Evolutionary conservation across 1,140 invertebrate species (phyloP), one percentile per base, ranked within the genome.

Genomic region (Drosophila miranda): DNA sequence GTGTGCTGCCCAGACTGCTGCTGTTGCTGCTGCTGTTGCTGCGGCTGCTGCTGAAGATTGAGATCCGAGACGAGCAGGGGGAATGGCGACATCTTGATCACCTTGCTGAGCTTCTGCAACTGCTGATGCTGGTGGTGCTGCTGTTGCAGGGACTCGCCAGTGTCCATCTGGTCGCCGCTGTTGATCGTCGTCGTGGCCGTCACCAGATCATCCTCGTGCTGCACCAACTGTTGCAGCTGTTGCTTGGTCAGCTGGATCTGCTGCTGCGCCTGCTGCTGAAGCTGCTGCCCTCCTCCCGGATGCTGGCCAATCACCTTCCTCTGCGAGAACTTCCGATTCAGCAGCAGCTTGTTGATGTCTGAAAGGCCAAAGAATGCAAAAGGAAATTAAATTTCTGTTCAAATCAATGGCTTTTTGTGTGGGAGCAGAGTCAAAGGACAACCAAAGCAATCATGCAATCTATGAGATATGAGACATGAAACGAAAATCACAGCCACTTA

Each of bases 41-140:
- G 46, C 44, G 61, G 34, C 30, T 69, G 70, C 49, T 79, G 83
- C 44, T 74, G 77, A 11, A 90, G 55, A 68, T 86, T 90, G 6
- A 90, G 62, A 52, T 90, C 89, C 8, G 89, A 89, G 11, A 90
- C 89, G 6, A 90, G 67, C 44, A 90, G 28, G 19, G 89, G 89
- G 34, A 84, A 89, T 45, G 69, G 83, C 2, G 89, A 59, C 89
- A 90, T 89, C 62, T 90, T 90, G 23, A 90, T 89, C 41, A 90
- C 81, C 57, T 90, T 90, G 60, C 88, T 80, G 44, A 88, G 69
- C 66, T 90, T 83, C 43, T 86, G 81, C 28, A 75, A 38, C 8
- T 77, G 78, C 26, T 79, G 77, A 19, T 83, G 78, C 13, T 79
- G 80, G 2, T 78, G 68, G 0, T 78, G 76, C 2, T 70, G 78